Base-by-base conservation (phyloP, 1,140 invertebrate species). In the Achatina immaculata region DNA sequence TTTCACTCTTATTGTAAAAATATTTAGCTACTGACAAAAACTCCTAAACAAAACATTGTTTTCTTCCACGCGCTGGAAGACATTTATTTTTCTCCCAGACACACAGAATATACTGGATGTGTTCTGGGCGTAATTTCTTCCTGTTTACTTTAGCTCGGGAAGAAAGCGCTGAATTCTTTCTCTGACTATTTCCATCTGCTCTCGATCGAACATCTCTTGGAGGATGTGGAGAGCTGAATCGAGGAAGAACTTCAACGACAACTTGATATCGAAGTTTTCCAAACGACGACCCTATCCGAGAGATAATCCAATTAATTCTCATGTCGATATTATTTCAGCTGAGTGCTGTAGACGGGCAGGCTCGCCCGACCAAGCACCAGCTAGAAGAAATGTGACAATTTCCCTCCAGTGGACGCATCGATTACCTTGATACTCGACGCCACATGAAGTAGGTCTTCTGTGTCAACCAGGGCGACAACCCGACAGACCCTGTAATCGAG, bases 281-380 rank as follows among this genome's bases (percentile, higher is more conserved):
- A 31, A 62, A 34, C n/a, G 58, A 62, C n/a, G 58, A 28, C 58
- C 31, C 58, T 62, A 62, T 62, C n/a, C 4, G 58, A 62, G 58
- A 19, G 58, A 62, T 62, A 62, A 62, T 62, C 58, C 31, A 62
- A 62, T 62, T 62, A 62, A 62, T 31, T 62, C 58, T 34, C 9
- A 28, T 62, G 58, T 62, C 58, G 58, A 62, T 62, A 62, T 62
- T 62, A 62, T 62, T 62, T 62, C 58, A 31, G 58, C 16, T 62
- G 58, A 62, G 58, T 62, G 28, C 16, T 9, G 58, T 34, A 62
- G 58, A 4, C 58, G 58, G 28, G 21, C 58, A n/a, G n/a, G n/a
- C n/a, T n/a, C n/a, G n/a, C n/a, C n/a, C n/a, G n/a, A n/a, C n/a
- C n/a, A 62, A 62, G 58, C 58, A 62, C n/a, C n/a, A 31, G 58